Evolutionary conservation across 1,140 invertebrate genomes (phyloP).

Genomic region (Drosophila auraria): DNA sequence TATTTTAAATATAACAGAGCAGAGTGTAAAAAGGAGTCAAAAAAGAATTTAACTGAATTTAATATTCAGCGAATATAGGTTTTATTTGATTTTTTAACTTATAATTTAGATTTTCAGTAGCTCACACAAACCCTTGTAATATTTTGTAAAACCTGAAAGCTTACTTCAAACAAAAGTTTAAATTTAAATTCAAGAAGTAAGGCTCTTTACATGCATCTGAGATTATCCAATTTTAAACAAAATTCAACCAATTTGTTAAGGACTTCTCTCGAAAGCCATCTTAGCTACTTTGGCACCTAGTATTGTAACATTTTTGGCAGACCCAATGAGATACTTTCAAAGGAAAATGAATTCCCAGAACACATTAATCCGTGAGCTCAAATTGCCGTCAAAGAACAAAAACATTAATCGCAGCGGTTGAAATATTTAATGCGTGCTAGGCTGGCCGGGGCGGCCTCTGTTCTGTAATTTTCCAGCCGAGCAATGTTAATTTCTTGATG

Average conservation of each 20-base stretch:
- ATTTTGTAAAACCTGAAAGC: too few relatives aligned
- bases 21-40: background rate
- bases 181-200: too few relatives aligned
- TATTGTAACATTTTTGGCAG: background rate
- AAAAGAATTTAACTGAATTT: background rate
- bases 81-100: background rate
- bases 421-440: conserved; percentile 61
- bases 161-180: too few relatives aligned
- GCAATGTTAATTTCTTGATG: conserved; percentile 81
- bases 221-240: background rate
- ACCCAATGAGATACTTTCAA: background rate
- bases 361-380: conserved; percentile 31
- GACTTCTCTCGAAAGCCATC: background rate
- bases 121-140: too few relatives aligned
- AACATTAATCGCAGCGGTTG: conserved; percentile 25
- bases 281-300: background rate
- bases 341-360: conserved; percentile 8
- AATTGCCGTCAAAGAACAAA: conserved; percentile 49
- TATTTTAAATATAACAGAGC: background rate
- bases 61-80: background rate
- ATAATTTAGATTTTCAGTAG: background rate
- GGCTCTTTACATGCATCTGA: too few relatives aligned
- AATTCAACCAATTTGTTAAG: background rate
- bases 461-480: conserved; percentile 63
- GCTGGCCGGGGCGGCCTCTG: background rate